Conservation (phyloP, 2,113 vertebrate species). For the Pollimyrus isidori region DNA sequence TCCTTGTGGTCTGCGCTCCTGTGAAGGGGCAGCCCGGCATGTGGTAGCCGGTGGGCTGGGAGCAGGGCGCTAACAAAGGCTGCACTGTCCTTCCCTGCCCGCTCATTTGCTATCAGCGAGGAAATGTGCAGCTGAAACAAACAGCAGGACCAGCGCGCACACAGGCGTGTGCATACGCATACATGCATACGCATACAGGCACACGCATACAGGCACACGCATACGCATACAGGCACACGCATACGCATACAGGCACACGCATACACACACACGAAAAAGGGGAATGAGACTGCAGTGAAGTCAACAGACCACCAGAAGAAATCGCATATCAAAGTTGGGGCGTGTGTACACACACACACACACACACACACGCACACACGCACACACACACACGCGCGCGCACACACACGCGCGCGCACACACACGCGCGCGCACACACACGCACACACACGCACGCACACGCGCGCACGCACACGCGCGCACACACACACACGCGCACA, state of each 20-base stretch:
- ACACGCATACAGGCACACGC: not conserved
- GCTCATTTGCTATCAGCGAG: not conserved
- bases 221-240: not conserved
- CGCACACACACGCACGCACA: too few relatives aligned
- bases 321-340: not conserved
- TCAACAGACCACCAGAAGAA: not conserved
- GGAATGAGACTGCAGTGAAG: not conserved
- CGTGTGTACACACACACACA: not conserved
- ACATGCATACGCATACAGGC: not conserved
- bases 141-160: not conserved
- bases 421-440: not conserved
- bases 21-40: not conserved
- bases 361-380: not conserved
- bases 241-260: not conserved
- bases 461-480: too few relatives aligned
- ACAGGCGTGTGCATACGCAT: too few relatives aligned
- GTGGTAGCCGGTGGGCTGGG: not conserved
- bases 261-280: not conserved
- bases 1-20: not conserved
- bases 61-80: not conserved
- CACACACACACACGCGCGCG: not conserved
- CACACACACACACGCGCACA: not conserved
- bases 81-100: not conserved
- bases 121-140: slow-evolving; percentile 16
- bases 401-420: not conserved